phyloP scores from a whole-genome alignment of 2,797 vertebrate genomes.

The Pipistrellus nathusii region DNA sequence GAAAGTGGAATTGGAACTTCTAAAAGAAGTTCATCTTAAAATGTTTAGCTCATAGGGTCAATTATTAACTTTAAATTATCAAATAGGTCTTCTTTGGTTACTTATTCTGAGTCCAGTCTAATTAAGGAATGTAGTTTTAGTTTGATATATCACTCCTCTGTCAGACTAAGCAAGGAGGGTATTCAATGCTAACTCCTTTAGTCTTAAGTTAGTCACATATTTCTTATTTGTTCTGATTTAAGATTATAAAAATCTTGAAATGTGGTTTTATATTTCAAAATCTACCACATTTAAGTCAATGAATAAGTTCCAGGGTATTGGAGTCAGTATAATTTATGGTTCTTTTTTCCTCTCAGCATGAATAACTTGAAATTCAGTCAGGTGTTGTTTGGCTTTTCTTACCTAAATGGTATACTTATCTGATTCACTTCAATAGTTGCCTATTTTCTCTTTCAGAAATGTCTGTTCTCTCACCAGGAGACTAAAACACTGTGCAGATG shows the following conservation, averaged over 20 bases:
- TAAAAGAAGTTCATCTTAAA: not conserved
- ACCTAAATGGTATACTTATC: conserved; percentile 78
- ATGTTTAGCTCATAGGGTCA: not conserved
- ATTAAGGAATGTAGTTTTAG: conserved; percentile 52
- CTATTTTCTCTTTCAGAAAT: conserved; percentile 81
- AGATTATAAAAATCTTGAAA: conserved; percentile 64
- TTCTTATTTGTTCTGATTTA: conserved; percentile 66
- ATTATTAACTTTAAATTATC: conserved; percentile 36
- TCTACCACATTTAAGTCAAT: conserved; percentile 60
- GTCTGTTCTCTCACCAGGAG: conserved; percentile 78
- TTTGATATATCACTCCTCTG: conserved; percentile 42
- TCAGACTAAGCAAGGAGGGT: not conserved
- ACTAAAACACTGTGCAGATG: conserved; percentile 79
- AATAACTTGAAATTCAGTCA: conserved; percentile 77
- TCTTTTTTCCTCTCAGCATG: conserved; percentile 71
- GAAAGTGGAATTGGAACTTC: not conserved
- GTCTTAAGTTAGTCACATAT: conserved; percentile 31
- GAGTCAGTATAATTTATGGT: conserved; percentile 73
- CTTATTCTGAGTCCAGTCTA: not conserved
- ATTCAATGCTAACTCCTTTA: conserved; percentile 49
- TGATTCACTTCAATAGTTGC: conserved; percentile 82
- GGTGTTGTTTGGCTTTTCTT: conserved; percentile 79
- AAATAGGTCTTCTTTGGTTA: conserved; percentile 9
- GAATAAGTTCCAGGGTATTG: conserved; percentile 71
- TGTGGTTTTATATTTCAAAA: conserved; percentile 71